Evolutionary conservation across 2,113 vertebrate species (phyloP).

Genomic region (Forbesichthys papilliferus): DNA sequence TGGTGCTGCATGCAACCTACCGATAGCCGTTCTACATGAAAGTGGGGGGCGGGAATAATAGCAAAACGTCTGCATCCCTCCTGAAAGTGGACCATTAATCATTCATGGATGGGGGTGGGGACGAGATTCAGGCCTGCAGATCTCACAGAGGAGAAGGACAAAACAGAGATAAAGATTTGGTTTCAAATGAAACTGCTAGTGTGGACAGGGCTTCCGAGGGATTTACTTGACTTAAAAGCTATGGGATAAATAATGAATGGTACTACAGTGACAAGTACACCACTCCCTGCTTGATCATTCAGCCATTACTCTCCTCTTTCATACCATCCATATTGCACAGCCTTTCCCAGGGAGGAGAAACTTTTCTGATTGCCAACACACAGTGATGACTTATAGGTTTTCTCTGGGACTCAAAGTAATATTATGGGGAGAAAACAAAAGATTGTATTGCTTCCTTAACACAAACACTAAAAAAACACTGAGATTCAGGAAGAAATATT

Average conservation of each 20-base stretch:
- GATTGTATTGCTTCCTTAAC: no score
- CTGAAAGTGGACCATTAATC: constrained; percentile 60
- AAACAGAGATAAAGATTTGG: no score
- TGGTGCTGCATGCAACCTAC: constrained; percentile 37
- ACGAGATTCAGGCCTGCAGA: constrained; percentile 21
- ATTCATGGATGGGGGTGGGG: constrained; percentile 45
- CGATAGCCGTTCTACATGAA: constrained; percentile 24
- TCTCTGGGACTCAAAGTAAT: neutral
- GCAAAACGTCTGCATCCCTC: constrained; percentile 36
- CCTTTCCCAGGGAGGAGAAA: constrained; percentile 17
- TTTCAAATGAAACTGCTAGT: no score
- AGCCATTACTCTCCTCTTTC: constrained; percentile 30
- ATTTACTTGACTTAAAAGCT: constrained; percentile 62
- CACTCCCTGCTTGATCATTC: constrained; percentile 26
- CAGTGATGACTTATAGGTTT: neutral
- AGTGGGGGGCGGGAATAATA: constrained; percentile 20
- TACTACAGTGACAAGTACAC: constrained; percentile 32
- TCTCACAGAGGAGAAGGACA: constrained; percentile 3
- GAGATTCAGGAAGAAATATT: no score
- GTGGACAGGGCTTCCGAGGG: neutral
- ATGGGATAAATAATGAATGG: constrained; percentile 68
- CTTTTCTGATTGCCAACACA: neutral
- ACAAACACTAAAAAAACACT: no score
- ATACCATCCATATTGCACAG: constrained; percentile 18
- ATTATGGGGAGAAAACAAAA: no score